These are phyloP conservation scores for Branchipolynoe longqiensis DNA, from an alignment of 2,888 invertebrate species.

Conservation along the genomic window DNA sequence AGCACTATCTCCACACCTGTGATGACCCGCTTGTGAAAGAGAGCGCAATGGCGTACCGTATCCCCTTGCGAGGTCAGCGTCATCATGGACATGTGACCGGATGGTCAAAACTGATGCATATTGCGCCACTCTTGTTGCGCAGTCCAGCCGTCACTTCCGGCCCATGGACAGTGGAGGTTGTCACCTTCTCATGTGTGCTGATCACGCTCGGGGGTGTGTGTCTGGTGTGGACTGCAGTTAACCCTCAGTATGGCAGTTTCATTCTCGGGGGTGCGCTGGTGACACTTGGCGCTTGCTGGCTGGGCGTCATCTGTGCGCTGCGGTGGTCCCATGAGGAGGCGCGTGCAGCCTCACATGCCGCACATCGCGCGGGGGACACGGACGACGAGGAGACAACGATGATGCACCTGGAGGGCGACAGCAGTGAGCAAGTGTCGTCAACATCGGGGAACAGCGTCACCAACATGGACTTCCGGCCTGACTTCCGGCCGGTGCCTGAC, in stretches of 20 bases:
- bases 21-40: not conserved
- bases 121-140: not conserved
- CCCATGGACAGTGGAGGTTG: slow-evolving; percentile 36
- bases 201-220: slow-evolving; percentile 6
- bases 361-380: not conserved
- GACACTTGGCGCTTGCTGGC: slow-evolving; percentile 11
- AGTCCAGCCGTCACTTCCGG: not conserved
- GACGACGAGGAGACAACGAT: slow-evolving; percentile 33
- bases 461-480: slow-evolving; percentile 5
- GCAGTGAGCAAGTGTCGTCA: not conserved
- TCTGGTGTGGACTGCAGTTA: slow-evolving; percentile 24
- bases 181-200: slow-evolving; percentile 29
- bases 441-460: not conserved
- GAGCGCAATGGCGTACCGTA: slow-evolving; percentile 4
- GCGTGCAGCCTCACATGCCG: not conserved
- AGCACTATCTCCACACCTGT: not conserved
- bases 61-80: slow-evolving; percentile 11
- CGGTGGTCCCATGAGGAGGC: not conserved
- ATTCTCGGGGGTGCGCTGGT: slow-evolving; percentile 20
- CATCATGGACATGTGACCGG: not conserved
- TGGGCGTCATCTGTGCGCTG: slow-evolving; percentile 28
- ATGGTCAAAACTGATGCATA: slow-evolving; percentile 8
- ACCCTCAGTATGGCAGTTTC: slow-evolving; percentile 21
- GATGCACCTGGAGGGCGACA: not conserved
- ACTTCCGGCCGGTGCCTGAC: not conserved